phyloP scores from a whole-genome alignment of 1,140 invertebrate species.

The Zaprionus ghesquierei region DNA sequence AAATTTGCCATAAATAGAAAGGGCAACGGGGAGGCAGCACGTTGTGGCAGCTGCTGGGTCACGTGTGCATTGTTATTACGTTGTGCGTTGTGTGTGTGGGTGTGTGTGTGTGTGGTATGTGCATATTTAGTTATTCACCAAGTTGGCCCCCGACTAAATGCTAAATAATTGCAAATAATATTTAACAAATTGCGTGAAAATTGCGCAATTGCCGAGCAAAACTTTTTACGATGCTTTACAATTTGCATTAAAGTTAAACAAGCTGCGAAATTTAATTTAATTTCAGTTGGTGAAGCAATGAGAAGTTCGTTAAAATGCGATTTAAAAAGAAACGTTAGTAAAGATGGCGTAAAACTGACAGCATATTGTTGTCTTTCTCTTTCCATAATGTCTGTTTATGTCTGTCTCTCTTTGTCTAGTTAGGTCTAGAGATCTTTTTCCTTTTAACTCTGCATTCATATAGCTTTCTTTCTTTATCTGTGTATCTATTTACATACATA shows the following conservation, averaged over 20 bases:
- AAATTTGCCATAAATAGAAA: conserved; percentile 25
- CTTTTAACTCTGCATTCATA: too few species aligned
- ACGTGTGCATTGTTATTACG: conserved; percentile 16
- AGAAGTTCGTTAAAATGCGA: too few species aligned
- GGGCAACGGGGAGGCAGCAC: background rate
- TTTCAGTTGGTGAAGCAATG: background rate
- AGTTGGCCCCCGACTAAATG: background rate
- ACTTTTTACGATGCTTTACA: background rate
- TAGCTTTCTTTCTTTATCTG: too few species aligned
- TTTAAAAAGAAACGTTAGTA: too few species aligned
- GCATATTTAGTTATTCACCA: conserved; percentile 1
- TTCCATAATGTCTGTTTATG: too few species aligned
- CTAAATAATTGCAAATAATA: conserved; percentile 7
- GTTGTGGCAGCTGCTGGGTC: conserved; percentile 20
- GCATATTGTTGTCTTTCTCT: too few species aligned
- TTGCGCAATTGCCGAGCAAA: background rate
- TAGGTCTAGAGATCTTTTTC: too few species aligned
- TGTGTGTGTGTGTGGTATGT: background rate
- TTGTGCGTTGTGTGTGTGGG: background rate
- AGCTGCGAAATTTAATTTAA: background rate
- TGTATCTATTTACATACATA: too few species aligned
- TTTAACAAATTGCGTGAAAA: conserved; percentile 18
- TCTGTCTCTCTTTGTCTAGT: too few species aligned
- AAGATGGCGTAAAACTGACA: too few species aligned
- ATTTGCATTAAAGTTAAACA: background rate